Evolutionary conservation across 1,140 invertebrate genomes (phyloP), one percentile per base, ranked within the genome.

Genomic region (Coboldia fuscipes): DNA sequence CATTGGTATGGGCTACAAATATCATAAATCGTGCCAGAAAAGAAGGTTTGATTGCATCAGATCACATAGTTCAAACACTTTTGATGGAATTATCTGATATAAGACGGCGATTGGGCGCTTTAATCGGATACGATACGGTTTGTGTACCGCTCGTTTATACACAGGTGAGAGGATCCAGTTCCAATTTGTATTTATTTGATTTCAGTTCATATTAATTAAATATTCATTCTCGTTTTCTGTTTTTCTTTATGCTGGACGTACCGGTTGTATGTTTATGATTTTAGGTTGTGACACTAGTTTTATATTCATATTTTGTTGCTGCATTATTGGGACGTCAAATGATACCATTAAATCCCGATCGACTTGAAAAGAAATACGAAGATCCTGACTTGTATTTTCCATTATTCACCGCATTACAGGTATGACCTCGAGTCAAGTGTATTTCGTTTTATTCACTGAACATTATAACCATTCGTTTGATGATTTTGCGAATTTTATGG

Each of bases 141-240:
- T 92, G 83, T 51, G 88, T 97, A 39, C 93, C 93, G 27, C 68
- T 97, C 18, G 90, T 97, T 36, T 97, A 97, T 56, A 97, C 90
- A 34, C 90, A 97, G 79, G 92, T 90, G 50, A 61, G 58, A 41
- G 22, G 1, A 10, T 14, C 13, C 6, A 30, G 5, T n/a, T n/a
- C n/a, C n/a, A n/a, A n/a, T n/a, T n/a, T n/a, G n/a, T n/a, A n/a
- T n/a, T n/a, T n/a, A n/a, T n/a, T n/a, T n/a, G n/a, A n/a, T n/a
- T n/a, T n/a, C n/a, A n/a, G n/a, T n/a, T n/a, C n/a, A n/a, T n/a
- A n/a, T n/a, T n/a, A n/a, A n/a, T n/a, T n/a, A 23, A 34, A 7
- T 24, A 17, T 34, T 13, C 12, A 12, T 24, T 35, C 4, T 35
- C 24, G 21, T 34, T 39, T 39, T 3, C 38, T 37, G 5, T 37